Evolutionary conservation across 2,797 vertebrate species (phyloP), one percentile per base, ranked within the genome.

Genomic region (Sphenopsis melanotis): DNA sequence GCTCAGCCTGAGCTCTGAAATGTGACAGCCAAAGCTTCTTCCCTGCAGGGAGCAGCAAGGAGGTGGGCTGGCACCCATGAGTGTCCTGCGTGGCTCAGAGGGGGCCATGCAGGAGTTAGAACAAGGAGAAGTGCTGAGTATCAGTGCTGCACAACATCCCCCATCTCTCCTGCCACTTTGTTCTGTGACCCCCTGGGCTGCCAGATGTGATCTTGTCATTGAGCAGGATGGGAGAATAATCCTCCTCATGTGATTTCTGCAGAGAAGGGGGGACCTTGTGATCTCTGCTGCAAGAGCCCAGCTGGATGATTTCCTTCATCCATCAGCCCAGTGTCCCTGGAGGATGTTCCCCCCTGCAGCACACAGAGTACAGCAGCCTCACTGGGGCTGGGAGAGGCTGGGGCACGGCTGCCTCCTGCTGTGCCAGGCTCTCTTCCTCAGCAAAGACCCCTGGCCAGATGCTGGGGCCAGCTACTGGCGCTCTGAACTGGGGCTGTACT

Each of bases 251-350:
- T 32, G 64, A 19, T 60, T 87, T 53, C 84, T 79, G 50, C 78
- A 53, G 70, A 61, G 70, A 79, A 23, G 2, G 23, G 9, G 30
- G 11, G 30, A 84, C 50, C n/a, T 63, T 77, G 71, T 29, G 47
- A 71, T 91, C 76, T 49, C 39, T 86, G 79, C 41, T 57, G 76
- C 21, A 13, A 37, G 37, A 93, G 46, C 42, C 65, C 90, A 95
- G 72, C 29, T 94, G 88, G 34, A 60, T 91, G 12, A 72, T 39
- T 79, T 89, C 52, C 53, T 88, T 83, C 61, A 93, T 87, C 61
- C 55, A 41, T 86, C 79, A 93, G 46, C 30, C 63, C 66, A 20
- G 23, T 30, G 70, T 71, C 84, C 87, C 89, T 49, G 24, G 82
- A 59, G 87, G 52, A 56, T 42, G 49, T 18, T 15, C 9, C 22